phyloP scores from a whole-genome alignment of 2,797 vertebrate species.

The Alectoris magna region DNA sequence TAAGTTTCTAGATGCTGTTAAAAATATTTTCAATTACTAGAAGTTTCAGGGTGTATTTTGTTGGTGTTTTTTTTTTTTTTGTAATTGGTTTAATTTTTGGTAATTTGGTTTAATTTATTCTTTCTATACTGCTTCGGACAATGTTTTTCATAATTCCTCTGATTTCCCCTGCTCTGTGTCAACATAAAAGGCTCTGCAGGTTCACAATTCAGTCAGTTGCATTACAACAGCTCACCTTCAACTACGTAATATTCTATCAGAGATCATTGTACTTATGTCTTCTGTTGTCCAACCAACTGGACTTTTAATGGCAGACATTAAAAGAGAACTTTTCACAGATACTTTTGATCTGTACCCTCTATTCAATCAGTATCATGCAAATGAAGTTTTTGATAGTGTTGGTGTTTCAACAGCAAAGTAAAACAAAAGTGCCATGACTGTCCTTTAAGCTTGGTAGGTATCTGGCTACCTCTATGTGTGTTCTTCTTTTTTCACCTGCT shows the following conservation, averaged over 20 bases:
- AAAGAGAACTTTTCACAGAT: neutral
- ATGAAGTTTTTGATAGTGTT: neutral
- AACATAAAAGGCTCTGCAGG: neutral
- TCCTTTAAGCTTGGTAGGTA: neutral
- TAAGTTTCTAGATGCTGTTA: neutral
- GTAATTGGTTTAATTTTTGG: no score
- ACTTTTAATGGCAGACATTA: neutral
- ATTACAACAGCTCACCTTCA: neutral
- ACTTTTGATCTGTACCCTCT: neutral
- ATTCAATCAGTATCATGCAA: neutral
- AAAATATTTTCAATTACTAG: neutral
- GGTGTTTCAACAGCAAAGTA: neutral
- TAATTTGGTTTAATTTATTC: neutral
- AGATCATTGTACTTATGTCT: neutral
- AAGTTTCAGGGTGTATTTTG: neutral
- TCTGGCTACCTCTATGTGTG: neutral
- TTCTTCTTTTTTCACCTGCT: neutral
- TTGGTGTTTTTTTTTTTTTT: no score
- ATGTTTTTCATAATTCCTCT: neutral
- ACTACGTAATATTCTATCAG: neutral
- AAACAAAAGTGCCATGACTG: neutral
- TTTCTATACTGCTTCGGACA: neutral
- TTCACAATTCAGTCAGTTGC: neutral
- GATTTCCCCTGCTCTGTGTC: neutral
- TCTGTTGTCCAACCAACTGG: neutral